phyloP scores from a whole-genome alignment of 2,888 invertebrate genomes.

The Lasioglossum leucozonium region DNA sequence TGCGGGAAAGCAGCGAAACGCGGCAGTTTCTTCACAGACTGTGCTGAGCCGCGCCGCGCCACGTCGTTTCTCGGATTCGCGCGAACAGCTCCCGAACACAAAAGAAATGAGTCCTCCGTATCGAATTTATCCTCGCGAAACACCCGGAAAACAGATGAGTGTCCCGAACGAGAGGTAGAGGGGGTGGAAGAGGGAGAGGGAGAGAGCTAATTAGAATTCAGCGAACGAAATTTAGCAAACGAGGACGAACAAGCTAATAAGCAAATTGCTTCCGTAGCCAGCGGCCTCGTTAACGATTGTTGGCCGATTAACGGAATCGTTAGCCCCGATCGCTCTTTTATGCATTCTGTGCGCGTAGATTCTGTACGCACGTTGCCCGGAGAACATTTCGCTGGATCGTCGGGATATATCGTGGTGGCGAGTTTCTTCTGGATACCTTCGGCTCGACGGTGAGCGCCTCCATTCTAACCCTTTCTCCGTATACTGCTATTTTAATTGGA shows the following conservation, averaged over 20 bases:
- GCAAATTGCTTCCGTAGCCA: conserved; percentile 26
- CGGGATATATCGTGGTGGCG: no score
- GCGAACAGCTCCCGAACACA: neutral
- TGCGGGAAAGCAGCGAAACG: neutral
- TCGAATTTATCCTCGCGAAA: neutral
- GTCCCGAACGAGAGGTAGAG: neutral
- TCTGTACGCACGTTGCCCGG: neutral
- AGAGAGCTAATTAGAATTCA: neutral
- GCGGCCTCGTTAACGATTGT: conserved; percentile 31
- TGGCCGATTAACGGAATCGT: conserved; percentile 3
- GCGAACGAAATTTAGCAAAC: conserved; percentile 26
- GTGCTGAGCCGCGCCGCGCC: no score
- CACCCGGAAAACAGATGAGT: neutral
- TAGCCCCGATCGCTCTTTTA: neutral
- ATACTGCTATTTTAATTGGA: no score
- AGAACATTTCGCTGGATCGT: no score
- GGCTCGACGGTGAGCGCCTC: neutral
- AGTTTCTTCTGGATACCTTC: neutral
- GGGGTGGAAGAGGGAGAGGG: no score
- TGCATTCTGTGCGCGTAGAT: neutral
- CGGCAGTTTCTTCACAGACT: conserved; percentile 7
- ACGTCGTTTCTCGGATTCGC: neutral
- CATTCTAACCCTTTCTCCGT: no score
- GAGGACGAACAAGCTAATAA: conserved; percentile 22
- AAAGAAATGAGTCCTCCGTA: neutral